Base-by-base conservation (phyloP, 2,113 vertebrate species). In the Prionailurus bengalensis region DNA sequence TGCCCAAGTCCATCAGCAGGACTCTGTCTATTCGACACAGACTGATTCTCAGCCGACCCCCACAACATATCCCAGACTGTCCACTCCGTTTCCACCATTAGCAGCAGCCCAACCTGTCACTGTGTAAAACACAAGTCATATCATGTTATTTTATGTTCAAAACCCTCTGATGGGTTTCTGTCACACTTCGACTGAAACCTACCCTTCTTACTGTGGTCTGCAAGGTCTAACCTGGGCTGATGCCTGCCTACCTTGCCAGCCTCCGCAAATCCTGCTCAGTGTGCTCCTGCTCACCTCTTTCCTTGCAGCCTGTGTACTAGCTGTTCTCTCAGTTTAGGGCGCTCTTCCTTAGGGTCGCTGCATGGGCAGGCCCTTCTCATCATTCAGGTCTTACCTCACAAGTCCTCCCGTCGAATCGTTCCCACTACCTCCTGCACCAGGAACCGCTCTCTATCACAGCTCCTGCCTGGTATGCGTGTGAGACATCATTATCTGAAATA, bases 61-160 rank as follows among this genome's bases (percentile, higher is more conserved):
- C 3, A 16, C 12, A n/a, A 2, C 3, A 1, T 33, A 42, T 36
- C 73, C 51, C 19, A 96, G 53, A 51, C 70, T 79, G 0, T 15
- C 42, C 11, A 53, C 33, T 65, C 65, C 25, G 33, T 79, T 36
- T 80, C 29, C 5, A 31, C 63, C 70, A 70, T 5, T 21, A 65
- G 27, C 36, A 21, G n/a, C 31, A 68, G 14, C 33, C 89, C 39
- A 68, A 19, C 19, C 33, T 66, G 39, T 45, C 86, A 58, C 73
- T 80, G 80, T 87, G 45, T 33, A 33, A 96, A 66, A 73, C 29
- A 89, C 55, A 86, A 87, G n/a, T 71, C 21, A 11, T 81, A 45
- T 68, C 16, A 17, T 78, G 31, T 68, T 82, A 93, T 84, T 88
- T n/a, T 36, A 23, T 39, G 10, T 11, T 68, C 29, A 63, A 55